phyloP scores from a whole-genome alignment of 1,140 invertebrate species.

The Campoletis sonorensis region DNA sequence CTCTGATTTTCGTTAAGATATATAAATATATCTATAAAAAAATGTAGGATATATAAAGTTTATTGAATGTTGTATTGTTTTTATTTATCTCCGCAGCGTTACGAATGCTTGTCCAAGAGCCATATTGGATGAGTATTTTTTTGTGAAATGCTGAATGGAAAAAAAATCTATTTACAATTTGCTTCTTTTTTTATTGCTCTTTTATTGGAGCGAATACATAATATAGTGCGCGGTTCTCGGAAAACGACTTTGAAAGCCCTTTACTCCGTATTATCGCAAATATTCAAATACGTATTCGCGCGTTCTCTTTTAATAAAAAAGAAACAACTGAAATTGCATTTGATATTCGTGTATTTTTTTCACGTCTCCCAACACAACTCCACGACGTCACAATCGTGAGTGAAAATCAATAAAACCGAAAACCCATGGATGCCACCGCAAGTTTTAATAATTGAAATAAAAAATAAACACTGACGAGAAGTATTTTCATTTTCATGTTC shows the following conservation, averaged over 20 bases:
- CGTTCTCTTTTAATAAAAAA: conserved; percentile 39
- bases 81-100: conserved; percentile 18
- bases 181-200: conserved; percentile 10
- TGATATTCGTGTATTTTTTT: no score
- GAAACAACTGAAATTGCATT: no score
- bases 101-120: conserved; percentile 65
- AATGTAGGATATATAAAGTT: no score
- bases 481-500: no score
- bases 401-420: not conserved
- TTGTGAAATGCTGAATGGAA: not conserved
- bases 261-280: not conserved
- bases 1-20: no score
- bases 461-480: no score
- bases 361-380: no score
- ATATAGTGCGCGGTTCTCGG: not conserved
- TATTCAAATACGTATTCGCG: conserved; percentile 37
- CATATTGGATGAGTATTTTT: conserved; percentile 66
- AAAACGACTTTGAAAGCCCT: conserved; percentile 4
- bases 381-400: no score
- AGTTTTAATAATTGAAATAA: not conserved
- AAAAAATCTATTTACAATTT: not conserved
- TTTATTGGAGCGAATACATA: conserved; percentile 1
- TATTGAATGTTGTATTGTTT: not conserved
- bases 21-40: no score
- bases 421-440: no score